Conservation (phyloP, 2,797 vertebrate genomes). For the Phalloptychus januarius region DNA sequence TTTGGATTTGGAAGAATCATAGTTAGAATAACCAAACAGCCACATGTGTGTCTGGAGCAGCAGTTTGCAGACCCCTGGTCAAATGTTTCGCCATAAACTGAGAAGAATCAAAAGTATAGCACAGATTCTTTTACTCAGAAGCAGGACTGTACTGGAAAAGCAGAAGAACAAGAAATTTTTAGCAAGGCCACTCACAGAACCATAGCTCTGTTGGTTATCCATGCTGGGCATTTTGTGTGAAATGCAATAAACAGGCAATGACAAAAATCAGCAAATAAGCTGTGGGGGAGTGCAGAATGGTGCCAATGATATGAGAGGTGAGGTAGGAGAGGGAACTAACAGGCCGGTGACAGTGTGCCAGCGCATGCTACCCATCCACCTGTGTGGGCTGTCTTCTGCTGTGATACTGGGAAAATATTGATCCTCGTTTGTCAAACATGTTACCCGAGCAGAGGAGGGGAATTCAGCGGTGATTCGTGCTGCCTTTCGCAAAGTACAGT, state of each 20-base stretch:
- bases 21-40: too few species aligned
- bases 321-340: conserved; percentile 10
- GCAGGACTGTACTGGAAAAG: conserved; percentile 36
- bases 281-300: conserved; percentile 27
- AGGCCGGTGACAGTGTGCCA: conserved; percentile 5
- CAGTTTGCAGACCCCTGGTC: too few species aligned
- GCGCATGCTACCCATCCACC: conserved; percentile 20
- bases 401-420: conserved; percentile 17
- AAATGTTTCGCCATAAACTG: not conserved
- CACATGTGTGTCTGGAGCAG: too few species aligned
- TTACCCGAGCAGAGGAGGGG: conserved; percentile 6
- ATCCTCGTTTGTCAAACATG: conserved; percentile 21
- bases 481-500: conserved; percentile 51
- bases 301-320: conserved; percentile 28
- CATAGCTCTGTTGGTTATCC: conserved; percentile 17
- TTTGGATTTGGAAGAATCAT: too few species aligned
- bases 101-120: conserved; percentile 18
- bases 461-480: conserved; percentile 7
- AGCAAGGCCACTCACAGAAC: conserved; percentile 8
- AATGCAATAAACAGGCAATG: conserved; percentile 21
- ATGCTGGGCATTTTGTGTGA: conserved; percentile 8
- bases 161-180: conserved; percentile 16
- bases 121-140: conserved; percentile 50
- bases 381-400: conserved; percentile 27
- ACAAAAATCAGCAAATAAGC: conserved; percentile 25